Conservation (phyloP, 1,140 invertebrate species). For the Wiebesia pumilae region DNA sequence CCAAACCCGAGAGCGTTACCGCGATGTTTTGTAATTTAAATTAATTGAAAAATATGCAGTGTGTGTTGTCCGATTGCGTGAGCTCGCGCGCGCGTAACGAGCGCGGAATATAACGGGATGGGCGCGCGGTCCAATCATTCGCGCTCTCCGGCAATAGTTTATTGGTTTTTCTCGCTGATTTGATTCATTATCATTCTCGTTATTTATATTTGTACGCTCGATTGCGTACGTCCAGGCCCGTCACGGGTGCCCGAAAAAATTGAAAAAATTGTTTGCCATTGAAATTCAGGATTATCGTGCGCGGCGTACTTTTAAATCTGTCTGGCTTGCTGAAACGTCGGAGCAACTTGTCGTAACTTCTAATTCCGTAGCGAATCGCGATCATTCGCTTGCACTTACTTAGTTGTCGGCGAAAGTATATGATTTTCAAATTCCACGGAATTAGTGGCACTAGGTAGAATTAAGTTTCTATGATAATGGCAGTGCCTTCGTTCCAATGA, state of each 20-base stretch:
- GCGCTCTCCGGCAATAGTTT: slow-evolving; percentile 64
- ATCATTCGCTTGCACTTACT: neutral
- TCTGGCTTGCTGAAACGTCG: slow-evolving; percentile 20
- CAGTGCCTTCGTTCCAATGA: no score
- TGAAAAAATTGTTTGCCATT: slow-evolving; percentile 36
- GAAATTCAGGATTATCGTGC: slow-evolving; percentile 36
- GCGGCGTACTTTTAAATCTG: slow-evolving; percentile 8
- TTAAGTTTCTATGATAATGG: no score
- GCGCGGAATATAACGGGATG: slow-evolving; percentile 14
- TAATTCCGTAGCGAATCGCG: slow-evolving; percentile 7
- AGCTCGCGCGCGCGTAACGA: neutral
- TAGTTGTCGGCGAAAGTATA: neutral
- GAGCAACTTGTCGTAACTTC: slow-evolving; percentile 24
- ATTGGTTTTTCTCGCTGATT: slow-evolving; percentile 70
- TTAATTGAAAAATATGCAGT: slow-evolving; percentile 72
- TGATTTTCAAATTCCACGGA: neutral
- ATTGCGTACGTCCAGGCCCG: slow-evolving; percentile 8
- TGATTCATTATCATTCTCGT: slow-evolving; percentile 70
- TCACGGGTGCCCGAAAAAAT: neutral
- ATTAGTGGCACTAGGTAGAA: neutral
- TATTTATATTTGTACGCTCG: slow-evolving; percentile 68
- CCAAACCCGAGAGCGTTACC: slow-evolving; percentile 54
- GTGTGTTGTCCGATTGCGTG: slow-evolving; percentile 59
- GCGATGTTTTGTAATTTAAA: slow-evolving; percentile 71
- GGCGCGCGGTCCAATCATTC: slow-evolving; percentile 62